These are phyloP conservation scores for Megalurothrips usitatus DNA, from an alignment of 2,888 invertebrate genomes.

Conservation along the genomic window DNA sequence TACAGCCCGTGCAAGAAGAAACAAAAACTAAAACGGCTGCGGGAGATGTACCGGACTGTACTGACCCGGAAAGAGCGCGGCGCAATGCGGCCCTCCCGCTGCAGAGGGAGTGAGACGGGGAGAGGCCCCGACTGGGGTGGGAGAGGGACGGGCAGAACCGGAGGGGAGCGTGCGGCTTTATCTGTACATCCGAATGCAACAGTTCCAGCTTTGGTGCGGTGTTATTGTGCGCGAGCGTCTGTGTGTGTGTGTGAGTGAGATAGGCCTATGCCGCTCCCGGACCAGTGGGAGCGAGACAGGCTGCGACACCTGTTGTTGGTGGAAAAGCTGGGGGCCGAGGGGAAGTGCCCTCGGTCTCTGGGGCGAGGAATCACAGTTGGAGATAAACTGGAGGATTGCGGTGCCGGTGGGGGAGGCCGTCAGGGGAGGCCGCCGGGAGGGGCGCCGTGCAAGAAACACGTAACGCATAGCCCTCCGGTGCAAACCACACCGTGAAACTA, in stretches of 20 bases:
- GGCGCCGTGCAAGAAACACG: too few species aligned
- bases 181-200: conserved; percentile 16
- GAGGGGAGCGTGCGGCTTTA: neutral
- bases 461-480: too few species aligned
- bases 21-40: too few species aligned
- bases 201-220: conserved; percentile 7
- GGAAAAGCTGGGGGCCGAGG: neutral
- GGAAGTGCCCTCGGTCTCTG: neutral
- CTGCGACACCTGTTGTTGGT: conserved; percentile 5
- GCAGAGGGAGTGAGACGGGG: too few species aligned
- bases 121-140: too few species aligned
- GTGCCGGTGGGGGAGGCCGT: neutral
- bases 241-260: neutral
- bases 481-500: too few species aligned
- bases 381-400: conserved; percentile 12
- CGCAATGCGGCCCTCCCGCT: too few species aligned
- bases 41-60: too few species aligned
- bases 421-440: neutral
- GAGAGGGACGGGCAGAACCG: neutral
- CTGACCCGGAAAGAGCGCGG: too few species aligned
- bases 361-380: conserved; percentile 14
- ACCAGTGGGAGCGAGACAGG: neutral
- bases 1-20: too few species aligned
- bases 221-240: neutral
- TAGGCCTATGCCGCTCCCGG: neutral